These are phyloP conservation scores for Mesembrinibis cayennensis DNA, from an alignment of 2,113 vertebrate species.

Conservation along the genomic window DNA sequence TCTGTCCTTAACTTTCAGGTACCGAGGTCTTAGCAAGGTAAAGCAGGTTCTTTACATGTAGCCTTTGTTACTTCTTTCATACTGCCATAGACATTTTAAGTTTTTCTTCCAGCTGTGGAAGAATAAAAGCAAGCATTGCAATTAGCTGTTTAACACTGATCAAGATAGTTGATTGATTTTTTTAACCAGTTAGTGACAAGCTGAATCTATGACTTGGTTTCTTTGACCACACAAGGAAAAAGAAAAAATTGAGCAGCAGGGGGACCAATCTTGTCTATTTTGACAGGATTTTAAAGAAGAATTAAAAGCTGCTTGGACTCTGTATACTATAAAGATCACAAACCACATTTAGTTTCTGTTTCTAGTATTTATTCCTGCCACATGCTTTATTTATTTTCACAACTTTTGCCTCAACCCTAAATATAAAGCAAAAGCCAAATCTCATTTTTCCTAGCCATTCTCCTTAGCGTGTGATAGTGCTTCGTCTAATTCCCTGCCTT, in stretches of 20 bases:
- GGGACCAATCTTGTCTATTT: not conserved
- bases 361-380: not conserved
- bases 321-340: not conserved
- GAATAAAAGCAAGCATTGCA: not conserved
- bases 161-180: slow-evolving; percentile 20
- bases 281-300: not conserved
- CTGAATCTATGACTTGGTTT: slow-evolving; percentile 15
- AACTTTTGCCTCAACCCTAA: not conserved
- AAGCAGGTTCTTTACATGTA: not conserved
- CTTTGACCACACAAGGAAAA: not conserved
- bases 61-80: not conserved
- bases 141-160: not conserved
- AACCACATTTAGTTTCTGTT: not conserved
- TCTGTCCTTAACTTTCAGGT: not conserved
- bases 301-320: not conserved
- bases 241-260: not conserved
- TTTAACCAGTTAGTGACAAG: slow-evolving; percentile 37
- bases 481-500: not conserved
- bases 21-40: not conserved
- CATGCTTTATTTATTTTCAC: not conserved
- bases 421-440: not conserved
- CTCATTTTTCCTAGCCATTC: not conserved
- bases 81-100: not conserved
- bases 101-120: not conserved
- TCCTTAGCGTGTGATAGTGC: not conserved